Base-by-base conservation (phyloP, 1,140 invertebrate genomes). In the Kradibia gibbosae region DNA sequence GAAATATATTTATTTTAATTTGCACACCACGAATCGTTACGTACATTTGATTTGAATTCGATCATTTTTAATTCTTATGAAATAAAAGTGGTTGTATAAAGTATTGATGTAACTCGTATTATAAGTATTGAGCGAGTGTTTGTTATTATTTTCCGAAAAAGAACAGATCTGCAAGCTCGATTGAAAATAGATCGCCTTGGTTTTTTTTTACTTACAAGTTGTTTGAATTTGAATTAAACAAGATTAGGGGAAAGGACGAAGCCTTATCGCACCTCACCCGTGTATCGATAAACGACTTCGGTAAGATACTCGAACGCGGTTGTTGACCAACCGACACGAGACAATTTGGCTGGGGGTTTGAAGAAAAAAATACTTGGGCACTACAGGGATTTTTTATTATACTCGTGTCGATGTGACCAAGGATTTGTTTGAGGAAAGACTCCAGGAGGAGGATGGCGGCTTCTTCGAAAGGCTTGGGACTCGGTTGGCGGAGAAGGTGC, bases 391-490 rank as follows among this genome's bases (percentile, higher is more conserved):
- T 62, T 75, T 79, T 62, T 62, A 62, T n/a, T n/a, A n/a, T n/a
- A n/a, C 50, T 50, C 67, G 74, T 10, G 11, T 13, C 50, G 34
- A 50, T 67, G 34, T 75, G 39, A 71, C 22, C 70, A n/a, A 72
- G 80, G 60, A 78, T 85, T 22, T 76, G 83, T 85, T 88, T 86
- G 72, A 84, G 84, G 87, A 84, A 95, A 95, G 90, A 93, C n/a
- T 96, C 79, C 95, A 95, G 90, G 94, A 95, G 90, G 91, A 94
- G 5, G 95, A 96, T 88, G 94, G 94, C 84, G 94, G 95, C 48
- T 96, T 96, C 86, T 96, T 96, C 86, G 95, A 96, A 86, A 95
- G 94, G 83, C 95, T 96, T 85, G 95, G 95, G 1, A 94, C 94
- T 0, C 89, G 95, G 22, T 87, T 96, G 45, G 93, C 93, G n/a